Conservation (phyloP, 2,113 vertebrate genomes). For the Hystrix brachyura region DNA sequence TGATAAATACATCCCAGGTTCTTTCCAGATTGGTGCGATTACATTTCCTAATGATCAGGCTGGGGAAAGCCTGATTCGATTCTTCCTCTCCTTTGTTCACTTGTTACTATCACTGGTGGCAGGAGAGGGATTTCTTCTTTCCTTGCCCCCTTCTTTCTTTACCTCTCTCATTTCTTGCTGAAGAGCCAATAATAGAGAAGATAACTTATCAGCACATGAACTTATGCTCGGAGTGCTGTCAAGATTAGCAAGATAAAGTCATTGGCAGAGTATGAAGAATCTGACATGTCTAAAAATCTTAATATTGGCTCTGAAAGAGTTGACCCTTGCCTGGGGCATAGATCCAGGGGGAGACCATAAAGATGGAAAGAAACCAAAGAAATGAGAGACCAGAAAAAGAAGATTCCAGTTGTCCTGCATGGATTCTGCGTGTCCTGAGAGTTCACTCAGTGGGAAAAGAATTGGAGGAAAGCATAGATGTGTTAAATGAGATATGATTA, state of each 20-base stretch:
- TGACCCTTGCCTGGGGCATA: accelerated
- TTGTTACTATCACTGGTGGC: not conserved
- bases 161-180: not conserved
- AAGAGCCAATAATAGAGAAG: not conserved
- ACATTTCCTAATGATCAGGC: not conserved
- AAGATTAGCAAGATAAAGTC: not conserved
- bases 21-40: not conserved
- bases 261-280: not conserved
- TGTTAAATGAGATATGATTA: not conserved
- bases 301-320: not conserved
- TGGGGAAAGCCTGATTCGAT: not conserved
- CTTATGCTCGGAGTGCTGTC: not conserved
- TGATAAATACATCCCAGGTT: not conserved
- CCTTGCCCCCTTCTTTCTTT: not conserved
- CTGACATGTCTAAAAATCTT: not conserved
- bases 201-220: not conserved
- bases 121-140: not conserved
- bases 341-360: no score
- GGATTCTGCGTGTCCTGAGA: not conserved
- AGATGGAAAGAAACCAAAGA: not conserved
- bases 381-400: no score
- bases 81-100: not conserved
- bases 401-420: not conserved
- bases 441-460: not conserved
- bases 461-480: not conserved